Evolutionary conservation across 2,888 invertebrate species (phyloP).

Genomic region (Nowickia ferox): DNA sequence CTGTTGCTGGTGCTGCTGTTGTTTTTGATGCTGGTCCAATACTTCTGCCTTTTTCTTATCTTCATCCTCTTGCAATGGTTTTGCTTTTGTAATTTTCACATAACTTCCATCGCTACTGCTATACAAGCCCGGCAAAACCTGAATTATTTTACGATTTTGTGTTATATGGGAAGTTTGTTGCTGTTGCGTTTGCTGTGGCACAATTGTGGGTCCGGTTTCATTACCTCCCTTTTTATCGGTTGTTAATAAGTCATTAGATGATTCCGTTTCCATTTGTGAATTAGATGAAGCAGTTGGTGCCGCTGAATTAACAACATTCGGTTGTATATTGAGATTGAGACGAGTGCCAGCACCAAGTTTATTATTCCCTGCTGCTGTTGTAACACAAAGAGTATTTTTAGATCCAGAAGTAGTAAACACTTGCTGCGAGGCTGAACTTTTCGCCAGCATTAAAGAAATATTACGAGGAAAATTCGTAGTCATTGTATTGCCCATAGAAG

Average conservation of each 20-base stretch:
- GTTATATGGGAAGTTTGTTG: slow-evolving; percentile 58
- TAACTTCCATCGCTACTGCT: slow-evolving; percentile 68
- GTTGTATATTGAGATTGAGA: slow-evolving; percentile 60
- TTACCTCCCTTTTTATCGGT: slow-evolving; percentile 5
- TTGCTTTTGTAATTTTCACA: slow-evolving; percentile 63
- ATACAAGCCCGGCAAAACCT: slow-evolving; percentile 64
- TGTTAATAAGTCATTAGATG: background rate
- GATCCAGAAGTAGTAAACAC: slow-evolving; percentile 63
- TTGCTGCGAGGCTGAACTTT: slow-evolving; percentile 64
- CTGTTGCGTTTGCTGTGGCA: slow-evolving; percentile 51
- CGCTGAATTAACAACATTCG: slow-evolving; percentile 40
- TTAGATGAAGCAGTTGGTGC: background rate
- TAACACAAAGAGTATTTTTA: slow-evolving; percentile 64
- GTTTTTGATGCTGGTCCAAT: slow-evolving; percentile 52
- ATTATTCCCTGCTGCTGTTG: slow-evolving; percentile 59
- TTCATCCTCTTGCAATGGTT: slow-evolving; percentile 55
- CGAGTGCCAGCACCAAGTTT: slow-evolving; percentile 50
- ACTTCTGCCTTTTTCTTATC: slow-evolving; percentile 57
- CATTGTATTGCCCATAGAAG: slow-evolving; percentile 60
- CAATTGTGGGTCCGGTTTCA: slow-evolving; percentile 16
- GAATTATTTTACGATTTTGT: slow-evolving; percentile 68
- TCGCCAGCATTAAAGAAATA: slow-evolving; percentile 68
- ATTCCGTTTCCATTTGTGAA: slow-evolving; percentile 53
- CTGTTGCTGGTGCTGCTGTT: slow-evolving; percentile 29
- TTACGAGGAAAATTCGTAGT: slow-evolving; percentile 65